phyloP scores from a whole-genome alignment of 2,797 vertebrate genomes.

The Acrossocheilus wenchowensis region DNA sequence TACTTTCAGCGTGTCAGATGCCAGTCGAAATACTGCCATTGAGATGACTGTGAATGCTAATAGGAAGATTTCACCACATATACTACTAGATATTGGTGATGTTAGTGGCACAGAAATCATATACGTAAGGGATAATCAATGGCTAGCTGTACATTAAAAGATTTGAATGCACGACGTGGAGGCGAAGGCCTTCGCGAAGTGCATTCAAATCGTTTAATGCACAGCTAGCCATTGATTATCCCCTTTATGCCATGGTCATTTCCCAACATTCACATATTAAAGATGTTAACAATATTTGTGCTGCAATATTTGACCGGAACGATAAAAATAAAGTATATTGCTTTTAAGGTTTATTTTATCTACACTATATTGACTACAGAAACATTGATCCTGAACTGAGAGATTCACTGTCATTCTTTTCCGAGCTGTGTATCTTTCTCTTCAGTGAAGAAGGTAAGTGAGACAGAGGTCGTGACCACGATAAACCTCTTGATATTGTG shows the following conservation, averaged over 20 bases:
- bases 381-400: background rate
- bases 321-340: too few species aligned
- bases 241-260: too few species aligned
- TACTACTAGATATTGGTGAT: background rate
- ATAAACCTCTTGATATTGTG: conserved; percentile 3
- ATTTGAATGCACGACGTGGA: too few species aligned
- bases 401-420: background rate
- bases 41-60: background rate
- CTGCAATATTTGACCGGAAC: too few species aligned
- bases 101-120: background rate
- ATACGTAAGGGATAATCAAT: too few species aligned
- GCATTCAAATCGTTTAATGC: too few species aligned
- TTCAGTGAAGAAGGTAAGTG: background rate
- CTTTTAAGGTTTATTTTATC: background rate
- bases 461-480: background rate
- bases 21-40: background rate
- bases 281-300: too few species aligned
- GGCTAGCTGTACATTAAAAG: too few species aligned
- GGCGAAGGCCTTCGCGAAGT: too few species aligned
- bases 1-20: background rate
- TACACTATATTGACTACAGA: background rate
- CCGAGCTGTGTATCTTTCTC: background rate
- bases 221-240: too few species aligned
- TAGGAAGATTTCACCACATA: background rate
- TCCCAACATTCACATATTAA: too few species aligned